Percentiles rank a stretch among this genome's conserved stretches.
These are phyloP conservation scores for Tiliacea citrago DNA, from an alignment of 2,888 invertebrate genomes.

Conservation along the genomic window DNA sequence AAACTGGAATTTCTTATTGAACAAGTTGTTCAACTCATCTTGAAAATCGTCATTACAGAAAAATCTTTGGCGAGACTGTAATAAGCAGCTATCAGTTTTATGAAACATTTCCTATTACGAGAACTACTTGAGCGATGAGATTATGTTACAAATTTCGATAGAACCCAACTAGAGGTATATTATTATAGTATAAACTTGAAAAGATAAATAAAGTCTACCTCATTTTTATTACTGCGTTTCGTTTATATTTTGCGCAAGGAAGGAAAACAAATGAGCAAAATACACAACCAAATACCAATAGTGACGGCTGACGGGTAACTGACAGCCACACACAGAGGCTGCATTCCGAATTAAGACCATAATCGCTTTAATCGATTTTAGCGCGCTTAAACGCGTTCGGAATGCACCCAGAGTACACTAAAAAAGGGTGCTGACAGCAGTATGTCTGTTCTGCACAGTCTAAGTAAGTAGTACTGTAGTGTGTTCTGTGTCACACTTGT, in stretches of 20 bases:
- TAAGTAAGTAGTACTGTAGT: too few species aligned
- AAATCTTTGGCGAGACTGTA: constrained; percentile 76
- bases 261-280: constrained; percentile 68
- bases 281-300: constrained; percentile 50
- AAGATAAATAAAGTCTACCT: constrained; percentile 33
- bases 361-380: too few species aligned
- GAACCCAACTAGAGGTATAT: constrained; percentile 14
- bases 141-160: constrained; percentile 34
- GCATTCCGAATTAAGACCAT: too few species aligned
- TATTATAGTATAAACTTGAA: constrained; percentile 37
- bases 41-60: constrained; percentile 80
- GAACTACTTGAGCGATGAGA: constrained; percentile 39
- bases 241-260: constrained; percentile 56
- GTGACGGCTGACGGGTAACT: constrained; percentile 57
- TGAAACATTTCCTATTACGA: constrained; percentile 75
- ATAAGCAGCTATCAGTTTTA: constrained; percentile 75
- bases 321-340: too few species aligned
- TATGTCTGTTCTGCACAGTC: too few species aligned
- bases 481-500: too few species aligned
- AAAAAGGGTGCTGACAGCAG: too few species aligned
- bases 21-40: constrained; percentile 83
- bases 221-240: constrained; percentile 63
- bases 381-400: too few species aligned
- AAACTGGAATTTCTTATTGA: constrained; percentile 86
- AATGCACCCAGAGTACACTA: too few species aligned